Conservation (phyloP, 2,113 vertebrate species). For the Caretta caretta region DNA sequence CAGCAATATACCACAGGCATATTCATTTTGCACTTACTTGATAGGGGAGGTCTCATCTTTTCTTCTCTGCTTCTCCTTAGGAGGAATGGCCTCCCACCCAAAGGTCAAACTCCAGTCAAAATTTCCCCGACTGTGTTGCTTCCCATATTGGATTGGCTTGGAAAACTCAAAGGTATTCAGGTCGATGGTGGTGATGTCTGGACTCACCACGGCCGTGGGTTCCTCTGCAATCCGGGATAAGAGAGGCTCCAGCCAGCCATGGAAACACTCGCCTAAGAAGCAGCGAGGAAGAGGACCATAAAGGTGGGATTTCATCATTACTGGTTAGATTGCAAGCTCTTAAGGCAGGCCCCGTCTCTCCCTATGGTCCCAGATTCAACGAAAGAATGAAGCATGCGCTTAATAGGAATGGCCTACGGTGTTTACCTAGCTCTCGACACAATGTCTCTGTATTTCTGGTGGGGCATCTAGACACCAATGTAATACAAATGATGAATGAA, state of each 20-base stretch:
- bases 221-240: conserved; percentile 92
- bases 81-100: conserved; percentile 90
- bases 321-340: background rate
- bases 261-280: conserved; percentile 93
- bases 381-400: background rate
- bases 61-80: conserved; percentile 81
- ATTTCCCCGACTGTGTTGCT: conserved; percentile 90
- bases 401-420: background rate
- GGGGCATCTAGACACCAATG: too few species aligned
- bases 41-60: conserved; percentile 95
- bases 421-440: background rate
- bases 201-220: conserved; percentile 92
- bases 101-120: conserved; percentile 97
- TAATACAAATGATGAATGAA: too few species aligned
- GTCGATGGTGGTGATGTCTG: conserved; percentile 93
- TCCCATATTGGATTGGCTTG: conserved; percentile 83
- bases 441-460: too few species aligned
- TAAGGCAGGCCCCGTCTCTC: background rate
- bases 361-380: background rate
- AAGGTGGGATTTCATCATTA: background rate
- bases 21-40: conserved; percentile 82
- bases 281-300: background rate
- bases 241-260: conserved; percentile 95
- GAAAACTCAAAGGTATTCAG: conserved; percentile 91
- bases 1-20: fast-evolving